Percentiles rank a stretch among this genome's conserved stretches.
Evolutionary conservation across 2,113 vertebrate genomes (phyloP).

Genomic region (Antechinus stuartii): DNA sequence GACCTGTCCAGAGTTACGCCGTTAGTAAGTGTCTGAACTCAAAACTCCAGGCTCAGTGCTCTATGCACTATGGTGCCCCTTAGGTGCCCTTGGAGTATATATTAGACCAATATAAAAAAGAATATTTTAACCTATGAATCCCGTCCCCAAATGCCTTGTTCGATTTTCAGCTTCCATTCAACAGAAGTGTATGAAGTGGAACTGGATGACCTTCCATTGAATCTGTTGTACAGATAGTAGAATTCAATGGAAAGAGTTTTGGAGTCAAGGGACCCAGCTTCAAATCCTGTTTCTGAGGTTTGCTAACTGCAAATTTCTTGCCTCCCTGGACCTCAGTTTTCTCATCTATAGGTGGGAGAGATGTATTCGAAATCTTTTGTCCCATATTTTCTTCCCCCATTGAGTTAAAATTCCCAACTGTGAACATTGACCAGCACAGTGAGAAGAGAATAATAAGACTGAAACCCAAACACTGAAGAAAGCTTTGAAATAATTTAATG

Average conservation of each 20-base stretch:
- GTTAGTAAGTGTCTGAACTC: not conserved
- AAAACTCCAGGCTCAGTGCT: not conserved
- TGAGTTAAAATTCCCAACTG: slow-evolving; percentile 12
- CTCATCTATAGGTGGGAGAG: not conserved
- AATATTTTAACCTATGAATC: not conserved
- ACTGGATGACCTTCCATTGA: not conserved
- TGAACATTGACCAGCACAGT: not conserved
- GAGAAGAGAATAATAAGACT: slow-evolving; percentile 18
- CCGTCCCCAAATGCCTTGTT: not conserved
- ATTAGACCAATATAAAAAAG: slow-evolving; percentile 10
- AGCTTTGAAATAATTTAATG: not conserved
- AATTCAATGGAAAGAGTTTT: not conserved
- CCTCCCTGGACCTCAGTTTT: not conserved
- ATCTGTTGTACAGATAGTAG: not conserved
- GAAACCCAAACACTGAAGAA: not conserved
- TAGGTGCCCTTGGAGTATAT: not conserved
- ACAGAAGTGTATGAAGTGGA: not conserved
- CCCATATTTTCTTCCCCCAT: not conserved
- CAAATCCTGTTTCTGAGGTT: not conserved
- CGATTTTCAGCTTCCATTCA: not conserved
- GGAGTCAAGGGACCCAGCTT: not conserved
- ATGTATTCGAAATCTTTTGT: not conserved
- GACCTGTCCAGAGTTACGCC: not conserved
- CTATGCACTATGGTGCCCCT: not conserved
- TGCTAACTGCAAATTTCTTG: not conserved